These are phyloP conservation scores for Rhyzopertha dominica DNA, from an alignment of 1,140 invertebrate species.

Conservation along the genomic window DNA sequence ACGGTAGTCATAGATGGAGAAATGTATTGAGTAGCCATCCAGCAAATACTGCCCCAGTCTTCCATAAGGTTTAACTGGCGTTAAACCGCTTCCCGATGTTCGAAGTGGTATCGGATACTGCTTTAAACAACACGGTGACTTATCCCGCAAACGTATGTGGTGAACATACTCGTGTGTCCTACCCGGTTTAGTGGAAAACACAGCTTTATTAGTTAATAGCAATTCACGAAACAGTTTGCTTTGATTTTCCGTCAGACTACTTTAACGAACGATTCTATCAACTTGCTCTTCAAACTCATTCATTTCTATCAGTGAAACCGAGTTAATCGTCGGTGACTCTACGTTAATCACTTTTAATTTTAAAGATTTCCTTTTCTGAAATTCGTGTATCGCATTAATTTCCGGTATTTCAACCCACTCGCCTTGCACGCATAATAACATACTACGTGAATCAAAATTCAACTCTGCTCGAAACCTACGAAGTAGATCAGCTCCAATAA, in stretches of 20 bases:
- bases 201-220: background rate
- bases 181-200: conserved; percentile 7
- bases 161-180: conserved; percentile 3
- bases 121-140: conserved; percentile 1
- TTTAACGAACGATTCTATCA: too few relatives aligned
- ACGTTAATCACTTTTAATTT: too few relatives aligned
- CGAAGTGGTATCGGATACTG: conserved; percentile 6
- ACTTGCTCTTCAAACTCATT: too few relatives aligned
- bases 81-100: conserved; percentile 1
- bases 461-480: background rate
- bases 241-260: background rate
- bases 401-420: background rate
- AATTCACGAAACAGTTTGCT: background rate
- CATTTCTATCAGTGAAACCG: too few relatives aligned
- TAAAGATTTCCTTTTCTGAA: too few relatives aligned
- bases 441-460: background rate
- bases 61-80: conserved; percentile 1
- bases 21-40: background rate
- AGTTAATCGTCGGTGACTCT: too few relatives aligned
- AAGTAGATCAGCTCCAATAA: conserved; percentile 2
- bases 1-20: conserved; percentile 2
- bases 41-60: conserved; percentile 1
- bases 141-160: conserved; percentile 1
- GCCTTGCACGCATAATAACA: background rate
- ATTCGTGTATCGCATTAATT: too few relatives aligned